A percentile compares a stretch with the other conserved stretches of the same genome.
phyloP scores from a whole-genome alignment of 2,888 invertebrate genomes.

The Drosophila infuscata region DNA sequence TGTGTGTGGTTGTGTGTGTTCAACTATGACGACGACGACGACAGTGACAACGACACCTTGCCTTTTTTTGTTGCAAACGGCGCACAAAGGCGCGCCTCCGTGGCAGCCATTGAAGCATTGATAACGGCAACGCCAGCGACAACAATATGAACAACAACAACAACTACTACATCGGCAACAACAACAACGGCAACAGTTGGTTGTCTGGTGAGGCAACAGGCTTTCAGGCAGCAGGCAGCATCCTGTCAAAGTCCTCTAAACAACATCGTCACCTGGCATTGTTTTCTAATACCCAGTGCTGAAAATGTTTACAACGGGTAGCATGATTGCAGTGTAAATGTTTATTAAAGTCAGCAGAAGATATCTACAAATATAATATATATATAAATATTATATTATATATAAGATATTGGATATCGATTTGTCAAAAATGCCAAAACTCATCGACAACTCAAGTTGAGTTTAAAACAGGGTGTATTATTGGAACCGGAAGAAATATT shows the following conservation, averaged over 20 bases:
- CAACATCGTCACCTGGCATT: conserved; percentile 35
- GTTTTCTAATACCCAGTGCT: conserved; percentile 34
- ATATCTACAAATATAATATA: not conserved
- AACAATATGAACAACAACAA: conserved; percentile 46
- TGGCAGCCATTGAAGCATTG: conserved; percentile 45
- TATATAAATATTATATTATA: not conserved
- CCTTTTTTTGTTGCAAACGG: not conserved
- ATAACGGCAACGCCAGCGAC: conserved; percentile 41
- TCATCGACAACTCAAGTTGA: not conserved
- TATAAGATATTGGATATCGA: not conserved
- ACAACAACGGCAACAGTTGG: conserved; percentile 63
- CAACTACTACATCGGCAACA: conserved; percentile 43
- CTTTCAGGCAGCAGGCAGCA: conserved; percentile 7
- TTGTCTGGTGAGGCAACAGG: conserved; percentile 36
- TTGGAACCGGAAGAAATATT: not conserved
- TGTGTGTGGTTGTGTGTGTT: conserved; percentile 16
- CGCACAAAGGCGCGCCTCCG: conserved; percentile 39
- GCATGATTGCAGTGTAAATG: too few species aligned
- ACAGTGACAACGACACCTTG: conserved; percentile 37
- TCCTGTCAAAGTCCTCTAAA: conserved; percentile 47
- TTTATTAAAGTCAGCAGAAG: not conserved
- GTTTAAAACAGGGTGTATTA: not conserved
- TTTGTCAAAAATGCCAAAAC: not conserved
- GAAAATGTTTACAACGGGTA: not conserved
- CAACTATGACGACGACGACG: conserved; percentile 47